A percentile compares a stretch with the other conserved stretches of the same genome.
Conservation (phyloP, 2,888 invertebrate genomes). For the Pocota personata region DNA sequence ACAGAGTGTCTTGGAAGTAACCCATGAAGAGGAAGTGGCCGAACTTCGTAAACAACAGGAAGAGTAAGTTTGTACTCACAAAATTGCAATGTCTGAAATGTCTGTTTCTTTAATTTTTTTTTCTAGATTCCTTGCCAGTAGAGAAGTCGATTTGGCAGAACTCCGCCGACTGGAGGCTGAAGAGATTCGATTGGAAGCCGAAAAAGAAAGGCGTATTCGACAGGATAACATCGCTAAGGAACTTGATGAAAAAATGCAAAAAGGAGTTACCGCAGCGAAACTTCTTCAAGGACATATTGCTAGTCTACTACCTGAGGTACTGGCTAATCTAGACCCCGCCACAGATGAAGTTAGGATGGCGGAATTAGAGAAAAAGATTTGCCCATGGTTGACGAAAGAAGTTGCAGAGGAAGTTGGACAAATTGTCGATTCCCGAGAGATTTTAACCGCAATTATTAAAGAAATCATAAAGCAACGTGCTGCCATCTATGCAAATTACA, state of each 20-base stretch:
- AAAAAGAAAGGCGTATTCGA: constrained; percentile 89
- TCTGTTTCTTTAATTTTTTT: no score
- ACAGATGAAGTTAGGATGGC: constrained; percentile 81
- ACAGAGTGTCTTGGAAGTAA: constrained; percentile 93
- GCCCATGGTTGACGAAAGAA: constrained; percentile 93
- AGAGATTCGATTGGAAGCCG: constrained; percentile 87
- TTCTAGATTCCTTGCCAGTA: constrained; percentile 83
- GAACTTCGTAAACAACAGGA: constrained; percentile 88
- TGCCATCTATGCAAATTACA: constrained; percentile 80
- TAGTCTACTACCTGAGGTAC: constrained; percentile 92
- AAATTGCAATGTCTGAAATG: no score
- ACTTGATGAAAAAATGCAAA: constrained; percentile 89
- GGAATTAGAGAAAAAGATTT: constrained; percentile 88
- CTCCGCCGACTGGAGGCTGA: constrained; percentile 91
- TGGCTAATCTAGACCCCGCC: constrained; percentile 87
- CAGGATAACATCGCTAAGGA: constrained; percentile 87
- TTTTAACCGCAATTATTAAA: constrained; percentile 90
- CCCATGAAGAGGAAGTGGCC: constrained; percentile 96
- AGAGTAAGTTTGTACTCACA: constrained; percentile 76
- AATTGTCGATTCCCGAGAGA: constrained; percentile 91
- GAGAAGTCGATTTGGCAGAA: constrained; percentile 93
- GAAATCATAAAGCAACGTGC: constrained; percentile 91
- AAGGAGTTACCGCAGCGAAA: constrained; percentile 91
- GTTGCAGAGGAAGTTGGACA: constrained; percentile 92
- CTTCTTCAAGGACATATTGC: constrained; percentile 94